Conservation (phyloP, 2,113 vertebrate species). For the Petromus typicus region DNA sequence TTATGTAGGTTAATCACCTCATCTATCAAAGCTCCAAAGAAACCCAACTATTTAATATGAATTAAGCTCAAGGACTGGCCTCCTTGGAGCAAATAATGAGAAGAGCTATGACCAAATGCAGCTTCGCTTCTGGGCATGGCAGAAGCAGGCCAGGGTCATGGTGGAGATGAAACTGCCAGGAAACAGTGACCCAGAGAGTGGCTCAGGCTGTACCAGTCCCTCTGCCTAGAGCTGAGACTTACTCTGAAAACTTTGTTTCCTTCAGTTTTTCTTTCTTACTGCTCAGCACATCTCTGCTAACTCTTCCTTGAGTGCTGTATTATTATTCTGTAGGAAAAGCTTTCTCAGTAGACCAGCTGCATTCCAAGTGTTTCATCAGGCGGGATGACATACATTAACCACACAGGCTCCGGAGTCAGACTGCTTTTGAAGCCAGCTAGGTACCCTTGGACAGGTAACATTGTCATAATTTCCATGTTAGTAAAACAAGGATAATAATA, state of each 20-base stretch:
- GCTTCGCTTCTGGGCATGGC: neutral
- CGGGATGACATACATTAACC: neutral
- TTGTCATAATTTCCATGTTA: neutral
- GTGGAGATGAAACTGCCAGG: neutral
- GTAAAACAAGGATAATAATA: neutral
- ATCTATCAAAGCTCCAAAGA: slow-evolving; percentile 55
- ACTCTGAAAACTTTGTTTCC: neutral
- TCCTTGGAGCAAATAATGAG: slow-evolving; percentile 44
- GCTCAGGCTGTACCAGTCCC: neutral
- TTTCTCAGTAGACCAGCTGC: slow-evolving; percentile 20
- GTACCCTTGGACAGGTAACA: neutral
- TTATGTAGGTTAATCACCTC: slow-evolving; percentile 26
- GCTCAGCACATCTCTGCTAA: neutral
- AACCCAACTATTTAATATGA: slow-evolving; percentile 31
- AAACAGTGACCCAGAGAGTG: neutral
- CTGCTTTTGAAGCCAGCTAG: neutral
- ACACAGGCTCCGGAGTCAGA: neutral
- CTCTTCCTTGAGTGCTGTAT: neutral
- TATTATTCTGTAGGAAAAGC: neutral
- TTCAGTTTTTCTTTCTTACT: neutral
- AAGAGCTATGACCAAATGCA: neutral
- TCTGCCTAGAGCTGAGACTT: neutral
- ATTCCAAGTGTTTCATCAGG: neutral
- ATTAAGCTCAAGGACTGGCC: neutral
- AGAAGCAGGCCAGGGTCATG: neutral